These are phyloP conservation scores for Drosophila leontia DNA, from an alignment of 1,140 invertebrate species.

Conservation along the genomic window DNA sequence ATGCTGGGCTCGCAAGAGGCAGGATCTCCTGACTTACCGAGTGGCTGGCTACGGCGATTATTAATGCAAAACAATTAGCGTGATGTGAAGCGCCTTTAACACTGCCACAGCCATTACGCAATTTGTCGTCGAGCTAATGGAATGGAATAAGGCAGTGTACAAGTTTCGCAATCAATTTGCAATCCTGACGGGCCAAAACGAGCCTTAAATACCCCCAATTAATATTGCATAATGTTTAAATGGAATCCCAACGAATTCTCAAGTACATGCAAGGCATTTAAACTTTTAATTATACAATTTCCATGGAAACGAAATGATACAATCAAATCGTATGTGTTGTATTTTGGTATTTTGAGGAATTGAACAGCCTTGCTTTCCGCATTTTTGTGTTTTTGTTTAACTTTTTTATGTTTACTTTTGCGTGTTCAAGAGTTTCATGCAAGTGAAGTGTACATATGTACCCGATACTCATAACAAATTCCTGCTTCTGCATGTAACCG, in stretches of 20 bases:
- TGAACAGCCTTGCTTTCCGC: not conserved
- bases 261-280: conserved; percentile 20
- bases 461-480: not conserved
- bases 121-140: conserved; percentile 22
- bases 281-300: conserved; percentile 41
- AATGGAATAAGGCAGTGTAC: conserved; percentile 27
- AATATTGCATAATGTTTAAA: conserved; percentile 28
- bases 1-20: conserved; percentile 1
- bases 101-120: conserved; percentile 8
- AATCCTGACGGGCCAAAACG: conserved; percentile 1
- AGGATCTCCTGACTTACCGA: conserved; percentile 9
- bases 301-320: conserved; percentile 8
- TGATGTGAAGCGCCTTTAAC: conserved; percentile 20
- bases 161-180: conserved; percentile 32
- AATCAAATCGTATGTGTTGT: conserved; percentile 1
- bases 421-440: not conserved
- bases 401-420: conserved; percentile 1
- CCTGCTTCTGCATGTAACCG: not conserved
- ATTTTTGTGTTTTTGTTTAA: not conserved
- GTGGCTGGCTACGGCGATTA: conserved; percentile 26
- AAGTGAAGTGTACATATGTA: not conserved
- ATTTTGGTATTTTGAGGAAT: not conserved
- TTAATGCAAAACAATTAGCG: conserved; percentile 62
- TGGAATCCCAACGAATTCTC: not conserved
- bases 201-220: conserved; percentile 19